Conservation (phyloP, 1,140 invertebrate genomes). For the Platyscapa corneri region DNA sequence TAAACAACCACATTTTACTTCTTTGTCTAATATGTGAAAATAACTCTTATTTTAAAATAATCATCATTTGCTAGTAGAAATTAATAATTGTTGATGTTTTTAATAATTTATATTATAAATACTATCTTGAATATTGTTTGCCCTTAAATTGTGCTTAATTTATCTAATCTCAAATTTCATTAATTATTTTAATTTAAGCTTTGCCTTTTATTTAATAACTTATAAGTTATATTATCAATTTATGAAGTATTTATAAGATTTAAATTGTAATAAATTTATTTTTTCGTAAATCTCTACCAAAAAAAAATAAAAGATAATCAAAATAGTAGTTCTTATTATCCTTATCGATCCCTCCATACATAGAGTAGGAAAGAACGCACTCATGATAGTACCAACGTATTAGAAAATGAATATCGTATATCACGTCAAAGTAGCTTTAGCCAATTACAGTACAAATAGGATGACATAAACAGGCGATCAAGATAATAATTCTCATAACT, state of each 20-base stretch:
- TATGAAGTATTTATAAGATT: not conserved
- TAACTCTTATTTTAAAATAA: too few relatives aligned
- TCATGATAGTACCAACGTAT: conserved; percentile 12
- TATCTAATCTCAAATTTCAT: too few relatives aligned
- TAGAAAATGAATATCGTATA: conserved; percentile 18
- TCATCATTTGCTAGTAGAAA: too few relatives aligned
- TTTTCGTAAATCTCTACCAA: not conserved
- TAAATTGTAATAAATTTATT: too few relatives aligned
- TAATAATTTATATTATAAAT: not conserved
- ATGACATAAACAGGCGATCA: conserved; percentile 5
- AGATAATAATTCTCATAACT: conserved; percentile 16
- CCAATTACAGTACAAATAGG: conserved; percentile 13
- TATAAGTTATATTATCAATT: not conserved
- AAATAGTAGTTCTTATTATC: not conserved
- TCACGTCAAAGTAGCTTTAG: not conserved
- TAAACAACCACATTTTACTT: too few relatives aligned
- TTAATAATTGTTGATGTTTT: too few relatives aligned
- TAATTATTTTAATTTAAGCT: too few relatives aligned
- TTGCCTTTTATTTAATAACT: not conserved
- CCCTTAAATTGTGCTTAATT: not conserved
- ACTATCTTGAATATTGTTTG: not conserved
- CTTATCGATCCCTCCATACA: not conserved
- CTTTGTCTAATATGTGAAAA: too few relatives aligned
- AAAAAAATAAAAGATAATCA: not conserved
- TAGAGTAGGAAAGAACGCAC: not conserved